Evolutionary conservation across 1,140 invertebrate genomes (phyloP), one percentile per base, ranked within the genome.

Genomic region (Delia radicum): DNA sequence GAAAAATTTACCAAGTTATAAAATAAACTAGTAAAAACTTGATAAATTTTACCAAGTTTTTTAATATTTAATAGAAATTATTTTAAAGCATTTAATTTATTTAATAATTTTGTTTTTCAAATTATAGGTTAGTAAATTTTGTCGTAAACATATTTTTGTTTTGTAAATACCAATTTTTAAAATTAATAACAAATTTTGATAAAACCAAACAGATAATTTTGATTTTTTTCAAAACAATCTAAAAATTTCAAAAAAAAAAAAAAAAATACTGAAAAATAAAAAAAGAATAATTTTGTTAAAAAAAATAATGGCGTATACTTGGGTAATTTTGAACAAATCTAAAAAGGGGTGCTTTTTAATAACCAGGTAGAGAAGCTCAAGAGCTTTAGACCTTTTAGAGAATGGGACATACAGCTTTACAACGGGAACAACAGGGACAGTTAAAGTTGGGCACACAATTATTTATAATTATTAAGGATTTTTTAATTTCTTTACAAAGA

Each of bases 271-370:
- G 28, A 29, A 67, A 67, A 67, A 67, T 69, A 33, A 21, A 69
- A 24, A 24, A 12, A 69, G 21, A 21, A 27, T 28, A 73, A 48
- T 37, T 24, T 55, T 18, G n/a, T 21, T 48, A 28, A 18, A 73
- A n/a, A n/a, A n/a, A n/a, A n/a, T n/a, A 28, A 73, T 73, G 72
- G 72, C 72, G 72, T 73, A 73, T 73, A 73, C 72, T 73, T 73
- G 12, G 72, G 72, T 2, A 24, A 33, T 67, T 37, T 37, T 21
- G 29, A 26, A 15, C n/a, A 65, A 65, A 29, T 31, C 29, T 65
- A 15, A 8, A 29, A 29, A 65, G 18, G n/a, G n/a, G n/a, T n/a
- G n/a, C n/a, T n/a, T 42, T 42, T 42, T 37, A 37, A 8, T 37
- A 3, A 5, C 3, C n/a, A 13, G 33, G 33, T 37, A 21, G 18